Evolutionary conservation across 1,140 invertebrate species (phyloP).

Genomic region (Diachasma alloeum): DNA sequence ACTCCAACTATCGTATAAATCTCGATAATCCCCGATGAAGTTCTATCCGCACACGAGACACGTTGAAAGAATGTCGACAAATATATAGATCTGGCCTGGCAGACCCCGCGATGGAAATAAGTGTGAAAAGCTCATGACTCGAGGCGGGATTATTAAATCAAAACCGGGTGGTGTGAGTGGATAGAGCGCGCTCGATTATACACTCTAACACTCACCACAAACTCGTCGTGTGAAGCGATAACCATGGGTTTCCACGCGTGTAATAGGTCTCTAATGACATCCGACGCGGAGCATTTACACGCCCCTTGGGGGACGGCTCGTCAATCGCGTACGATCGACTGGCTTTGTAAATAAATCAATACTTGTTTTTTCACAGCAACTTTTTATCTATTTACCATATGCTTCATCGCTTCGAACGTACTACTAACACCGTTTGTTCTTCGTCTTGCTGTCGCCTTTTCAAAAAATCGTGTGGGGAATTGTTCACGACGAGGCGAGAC

Average conservation of each 20-base stretch:
- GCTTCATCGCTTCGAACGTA: no score
- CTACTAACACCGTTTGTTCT: not conserved
- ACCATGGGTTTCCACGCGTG: conserved; percentile 40
- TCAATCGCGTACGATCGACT: conserved; percentile 14
- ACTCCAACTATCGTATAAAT: no score
- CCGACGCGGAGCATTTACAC: conserved; percentile 30
- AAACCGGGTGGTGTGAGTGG: conserved; percentile 23
- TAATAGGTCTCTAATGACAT: conserved; percentile 44
- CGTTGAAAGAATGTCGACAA: not conserved
- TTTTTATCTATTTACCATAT: not conserved
- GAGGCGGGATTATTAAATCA: conserved; percentile 45
- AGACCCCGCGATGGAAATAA: not conserved
- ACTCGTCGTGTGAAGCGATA: conserved; percentile 35
- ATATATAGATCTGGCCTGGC: not conserved
- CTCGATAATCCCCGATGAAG: no score
- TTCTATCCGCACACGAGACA: no score
- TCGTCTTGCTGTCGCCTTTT: no score
- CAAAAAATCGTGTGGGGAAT: no score
- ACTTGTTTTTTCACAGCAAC: conserved; percentile 33
- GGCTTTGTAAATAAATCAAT: conserved; percentile 43
- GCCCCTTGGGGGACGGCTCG: conserved; percentile 18
- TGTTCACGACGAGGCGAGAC: no score
- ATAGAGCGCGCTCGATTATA: not conserved
- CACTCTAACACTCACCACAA: conserved; percentile 28
- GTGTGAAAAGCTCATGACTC: conserved; percentile 37